Evolutionary conservation across 1,140 invertebrate species (phyloP).

Genomic region (Littorina saxatilis): DNA sequence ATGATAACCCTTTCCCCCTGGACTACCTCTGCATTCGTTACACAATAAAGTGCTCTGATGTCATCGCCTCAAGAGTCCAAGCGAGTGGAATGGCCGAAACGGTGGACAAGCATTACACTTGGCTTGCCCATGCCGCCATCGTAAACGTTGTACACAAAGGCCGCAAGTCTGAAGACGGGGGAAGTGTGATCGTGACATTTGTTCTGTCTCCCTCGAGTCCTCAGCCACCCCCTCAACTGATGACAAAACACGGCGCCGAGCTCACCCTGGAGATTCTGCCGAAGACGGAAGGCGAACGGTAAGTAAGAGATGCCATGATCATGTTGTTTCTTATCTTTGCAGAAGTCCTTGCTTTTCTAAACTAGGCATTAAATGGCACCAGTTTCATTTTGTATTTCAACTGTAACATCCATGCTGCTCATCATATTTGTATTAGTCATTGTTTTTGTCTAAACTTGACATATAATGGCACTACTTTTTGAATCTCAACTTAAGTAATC

Average conservation of each 20-base stretch:
- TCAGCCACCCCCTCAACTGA: background rate
- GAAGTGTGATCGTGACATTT: background rate
- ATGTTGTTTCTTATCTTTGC: no score
- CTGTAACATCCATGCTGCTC: no score
- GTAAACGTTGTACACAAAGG: conserved; percentile 9
- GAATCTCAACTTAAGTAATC: no score
- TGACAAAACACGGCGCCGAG: background rate
- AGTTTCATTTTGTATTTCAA: no score
- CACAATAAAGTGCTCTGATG: background rate
- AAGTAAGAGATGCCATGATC: no score
- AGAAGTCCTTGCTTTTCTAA: no score
- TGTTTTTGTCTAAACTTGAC: no score
- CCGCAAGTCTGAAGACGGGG: background rate
- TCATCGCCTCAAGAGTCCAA: background rate
- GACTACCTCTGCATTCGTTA: conserved; percentile 50
- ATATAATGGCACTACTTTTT: no score
- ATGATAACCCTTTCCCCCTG: conserved; percentile 19
- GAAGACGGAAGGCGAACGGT: conserved; percentile 43
- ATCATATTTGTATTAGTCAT: no score
- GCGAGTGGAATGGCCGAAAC: background rate
- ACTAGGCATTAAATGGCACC: no score
- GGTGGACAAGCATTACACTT: conserved; percentile 22
- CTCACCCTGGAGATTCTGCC: conserved; percentile 34
- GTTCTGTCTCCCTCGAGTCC: background rate
- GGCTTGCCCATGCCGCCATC: conserved; percentile 20